Evolutionary conservation across 2,888 invertebrate species (phyloP), one percentile per base, ranked within the genome.

Genomic region (Crioceris asparagi): DNA sequence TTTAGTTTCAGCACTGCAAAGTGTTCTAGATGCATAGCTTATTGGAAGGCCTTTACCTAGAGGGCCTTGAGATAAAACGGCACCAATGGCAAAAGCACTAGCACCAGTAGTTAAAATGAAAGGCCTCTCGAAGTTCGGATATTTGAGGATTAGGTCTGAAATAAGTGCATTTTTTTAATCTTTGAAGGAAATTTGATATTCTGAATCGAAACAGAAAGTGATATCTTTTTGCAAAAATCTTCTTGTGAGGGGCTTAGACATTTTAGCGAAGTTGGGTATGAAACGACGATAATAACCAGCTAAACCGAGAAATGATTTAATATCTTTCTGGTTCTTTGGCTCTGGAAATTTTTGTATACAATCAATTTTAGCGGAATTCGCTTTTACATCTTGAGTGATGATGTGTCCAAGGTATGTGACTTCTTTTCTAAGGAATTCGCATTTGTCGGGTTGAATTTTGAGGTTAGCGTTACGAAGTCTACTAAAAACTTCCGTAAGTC

Each of bases 1-100:
- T 27, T 51, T 53, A 18, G 31, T 40, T 45, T 58, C 54, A 2
- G 52, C 40, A 35, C 46, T 44, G 37, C 53, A 55, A 17, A 58
- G 36, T 6, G 53, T 53, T 17, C 56, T 34, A 15, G 50, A 52
- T 3, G 56, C 53, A 34, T 52, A 60, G 5, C 54, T 52, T 10
- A 60, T 47, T 7, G 59, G 58, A 11, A 51, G 40, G 26, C 61
- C 60, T 34, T 54, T 48, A 3, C 52, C 53, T 29, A 54, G 49
- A 1, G 50, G 12, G n/a, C 42, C 43, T 43, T 62, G 60, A 2
- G 54, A 50, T 3, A 57, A 35, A 4, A 60, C 50, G 6, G 52
- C 47, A 15, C 51, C 55, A 17, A 53, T 46, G 4, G 53, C 57
- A 37, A 40, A 51, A 30, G 49, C 51, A 21, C 48, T 52, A 14